A percentile compares a stretch with the other conserved stretches of the same genome.
These are phyloP conservation scores for Oryzias javanicus DNA, from an alignment of 2,113 vertebrate genomes.

Conservation along the genomic window DNA sequence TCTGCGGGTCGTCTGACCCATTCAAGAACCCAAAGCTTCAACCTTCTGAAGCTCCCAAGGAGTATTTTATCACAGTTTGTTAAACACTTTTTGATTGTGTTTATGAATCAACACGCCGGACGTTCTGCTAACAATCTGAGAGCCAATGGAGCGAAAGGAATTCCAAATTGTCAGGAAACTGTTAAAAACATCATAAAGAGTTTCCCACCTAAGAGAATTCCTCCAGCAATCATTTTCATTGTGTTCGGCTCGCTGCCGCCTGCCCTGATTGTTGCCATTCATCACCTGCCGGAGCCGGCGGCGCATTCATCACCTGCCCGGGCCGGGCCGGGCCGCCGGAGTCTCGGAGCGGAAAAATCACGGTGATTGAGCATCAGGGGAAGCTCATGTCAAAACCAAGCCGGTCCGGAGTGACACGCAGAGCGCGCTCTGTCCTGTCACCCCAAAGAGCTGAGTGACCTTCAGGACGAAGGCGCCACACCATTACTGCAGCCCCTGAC, in stretches of 20 bases:
- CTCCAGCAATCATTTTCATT: constrained; percentile 50
- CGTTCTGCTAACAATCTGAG: too few relatives aligned
- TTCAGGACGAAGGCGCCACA: constrained; percentile 51
- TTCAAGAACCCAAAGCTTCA: too few relatives aligned
- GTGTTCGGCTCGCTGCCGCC: constrained; percentile 40
- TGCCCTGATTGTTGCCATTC: constrained; percentile 66
- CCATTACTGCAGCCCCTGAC: constrained; percentile 37
- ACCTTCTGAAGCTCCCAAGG: too few relatives aligned
- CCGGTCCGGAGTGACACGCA: constrained; percentile 49
- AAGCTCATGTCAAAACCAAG: constrained; percentile 64
- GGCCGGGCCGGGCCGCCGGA: constrained; percentile 16
- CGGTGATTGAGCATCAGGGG: constrained; percentile 63
- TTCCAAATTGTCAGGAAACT: neutral
- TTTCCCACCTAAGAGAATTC: constrained; percentile 30
- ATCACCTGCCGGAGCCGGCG: constrained; percentile 52
- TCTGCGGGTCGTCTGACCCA: too few relatives aligned
- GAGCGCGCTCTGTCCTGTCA: constrained; percentile 47
- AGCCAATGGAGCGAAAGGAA: too few relatives aligned
- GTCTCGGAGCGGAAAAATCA: constrained; percentile 48
- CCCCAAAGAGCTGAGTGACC: constrained; percentile 65
- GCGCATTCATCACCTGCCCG: constrained; percentile 54
- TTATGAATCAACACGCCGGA: too few relatives aligned
- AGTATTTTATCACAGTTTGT: too few relatives aligned
- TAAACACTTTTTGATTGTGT: too few relatives aligned
- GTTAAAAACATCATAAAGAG: constrained; percentile 13